Base-by-base conservation (phyloP, 2,888 invertebrate species). In the Meiosimyza decipiens region DNA sequence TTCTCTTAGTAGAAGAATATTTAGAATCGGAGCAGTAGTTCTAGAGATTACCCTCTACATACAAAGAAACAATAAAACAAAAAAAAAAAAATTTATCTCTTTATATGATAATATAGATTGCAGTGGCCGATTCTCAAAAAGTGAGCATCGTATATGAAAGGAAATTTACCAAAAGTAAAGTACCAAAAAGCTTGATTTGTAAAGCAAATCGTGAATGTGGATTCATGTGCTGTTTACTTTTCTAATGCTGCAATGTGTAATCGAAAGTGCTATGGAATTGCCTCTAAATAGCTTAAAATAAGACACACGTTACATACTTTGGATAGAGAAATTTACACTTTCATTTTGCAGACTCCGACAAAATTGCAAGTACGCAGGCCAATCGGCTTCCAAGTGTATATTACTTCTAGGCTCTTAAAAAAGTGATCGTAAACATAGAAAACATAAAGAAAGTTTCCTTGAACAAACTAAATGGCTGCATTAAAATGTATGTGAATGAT, bases 381-480 rank as follows among this genome's bases (percentile, higher is more conserved):
- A 49, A 50, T 18, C 16, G 64, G 68, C 72, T 64, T 22, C 64
- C 16, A 16, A 51, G 4, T 13, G 50, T 40, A 40, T 2, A 22
- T 9, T 40, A 9, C 40, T 40, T 40, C 40, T 1, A 40, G 4
- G 40, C 40, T 40, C 40, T 22, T 18, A 51, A 15, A 28, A 16
- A 50, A 51, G 22, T 13, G 28, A 51, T 47, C 64, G 22, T 18
- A 64, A 51, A 28, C 64, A 6, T 60, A 52, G 71, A 59, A 64
- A 72, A 52, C 71, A 69, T 66, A 50, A 28, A 66, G 70, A 73
- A 68, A 75, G 76, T 76, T 72, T 76, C 70, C 75, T 74, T 71
- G 74, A 73, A 59, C 22, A 22, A 59, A 62, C 52, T 64, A 72
- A 67, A 72, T 18, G 54, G 71, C 71, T 60, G 67, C 67, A 54